phyloP scores from a whole-genome alignment of 2,888 invertebrate genomes.

The Drosophila imparisetae region DNA sequence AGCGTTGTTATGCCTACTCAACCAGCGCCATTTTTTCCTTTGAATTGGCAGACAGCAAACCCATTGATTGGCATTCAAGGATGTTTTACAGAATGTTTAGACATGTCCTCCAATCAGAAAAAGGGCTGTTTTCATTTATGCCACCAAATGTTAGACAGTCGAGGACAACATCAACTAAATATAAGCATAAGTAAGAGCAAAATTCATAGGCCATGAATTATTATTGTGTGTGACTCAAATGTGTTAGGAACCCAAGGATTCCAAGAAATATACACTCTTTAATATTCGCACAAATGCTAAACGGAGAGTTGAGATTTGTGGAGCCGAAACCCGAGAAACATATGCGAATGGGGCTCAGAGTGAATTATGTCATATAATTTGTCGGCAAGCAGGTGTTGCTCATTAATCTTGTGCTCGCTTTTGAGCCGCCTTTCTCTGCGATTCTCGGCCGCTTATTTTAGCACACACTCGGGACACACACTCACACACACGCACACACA shows the following conservation, averaged over 20 bases:
- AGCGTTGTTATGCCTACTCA: neutral
- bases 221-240: neutral
- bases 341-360: conserved; percentile 59
- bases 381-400: conserved; percentile 74
- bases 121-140: neutral
- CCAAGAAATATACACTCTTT: neutral
- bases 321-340: conserved; percentile 13
- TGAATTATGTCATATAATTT: conserved; percentile 77
- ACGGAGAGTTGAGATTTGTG: conserved; percentile 23
- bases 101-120: neutral
- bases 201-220: neutral
- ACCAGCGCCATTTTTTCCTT: neutral
- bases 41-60: neutral
- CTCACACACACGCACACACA: neutral
- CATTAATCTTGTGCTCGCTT: conserved; percentile 73
- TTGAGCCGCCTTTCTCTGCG: conserved; percentile 39
- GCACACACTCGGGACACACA: conserved; percentile 49
- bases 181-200: neutral
- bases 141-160: neutral
- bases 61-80: neutral
- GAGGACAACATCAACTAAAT: neutral
- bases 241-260: neutral
- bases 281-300: neutral
- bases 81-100: conserved; percentile 1
- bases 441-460: conserved; percentile 47